Conservation (phyloP, 2,113 vertebrate species). For the Nerophis ophidion region DNA sequence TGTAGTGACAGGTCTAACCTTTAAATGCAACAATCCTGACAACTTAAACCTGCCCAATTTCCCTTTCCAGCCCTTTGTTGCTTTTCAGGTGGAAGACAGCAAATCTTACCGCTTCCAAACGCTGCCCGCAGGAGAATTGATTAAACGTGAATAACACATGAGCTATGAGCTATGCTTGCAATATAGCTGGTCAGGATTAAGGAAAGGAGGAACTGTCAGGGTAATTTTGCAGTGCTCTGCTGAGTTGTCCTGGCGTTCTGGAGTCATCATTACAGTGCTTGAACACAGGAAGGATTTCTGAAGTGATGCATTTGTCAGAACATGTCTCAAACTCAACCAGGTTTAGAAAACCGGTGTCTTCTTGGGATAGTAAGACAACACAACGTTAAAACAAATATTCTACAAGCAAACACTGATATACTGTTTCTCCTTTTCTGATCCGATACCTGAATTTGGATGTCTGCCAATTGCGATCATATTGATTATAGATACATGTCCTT, state of each 20-base stretch:
- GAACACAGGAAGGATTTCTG: conserved; percentile 30
- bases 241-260: conserved; percentile 26
- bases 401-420: too few species aligned
- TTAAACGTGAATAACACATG: conserved; percentile 13
- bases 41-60: conserved; percentile 23
- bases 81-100: conserved; percentile 17
- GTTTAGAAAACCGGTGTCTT: conserved; percentile 22
- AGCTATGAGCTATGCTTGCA: conserved; percentile 1
- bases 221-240: conserved; percentile 29
- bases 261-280: conserved; percentile 37
- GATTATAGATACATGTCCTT: too few species aligned
- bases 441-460: too few species aligned
- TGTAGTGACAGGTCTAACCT: conserved; percentile 43
- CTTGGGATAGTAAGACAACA: conserved; percentile 4
- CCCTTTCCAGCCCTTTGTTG: conserved; percentile 4
- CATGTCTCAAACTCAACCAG: conserved; percentile 9
- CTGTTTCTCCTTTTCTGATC: too few species aligned
- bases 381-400: background rate
- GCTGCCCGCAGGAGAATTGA: conserved; percentile 3
- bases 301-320: conserved; percentile 45
- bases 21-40: conserved; percentile 36
- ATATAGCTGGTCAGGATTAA: conserved; percentile 21
- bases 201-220: conserved; percentile 31
- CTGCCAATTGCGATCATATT: too few species aligned
- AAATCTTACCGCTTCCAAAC: conserved; percentile 13